Evolutionary conservation across 1,140 invertebrate species (phyloP).

Genomic region (Drosophila arizonae): DNA sequence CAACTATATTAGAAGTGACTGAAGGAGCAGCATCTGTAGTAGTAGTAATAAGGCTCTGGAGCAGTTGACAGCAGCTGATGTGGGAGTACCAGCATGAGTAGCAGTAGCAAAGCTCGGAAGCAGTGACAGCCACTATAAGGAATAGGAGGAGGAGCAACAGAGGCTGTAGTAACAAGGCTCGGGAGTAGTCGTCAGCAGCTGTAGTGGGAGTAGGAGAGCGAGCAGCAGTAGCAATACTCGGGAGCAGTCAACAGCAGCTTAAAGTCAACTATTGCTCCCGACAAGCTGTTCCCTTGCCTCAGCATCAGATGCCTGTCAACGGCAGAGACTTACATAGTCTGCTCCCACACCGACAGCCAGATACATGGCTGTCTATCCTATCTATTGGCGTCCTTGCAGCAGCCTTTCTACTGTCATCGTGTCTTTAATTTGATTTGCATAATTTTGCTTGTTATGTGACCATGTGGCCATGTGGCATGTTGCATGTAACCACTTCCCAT

Average conservation of each 20-base stretch:
- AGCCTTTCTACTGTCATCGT: slow-evolving; percentile 73
- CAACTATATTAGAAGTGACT: too few relatives aligned
- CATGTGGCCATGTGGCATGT: slow-evolving; percentile 5
- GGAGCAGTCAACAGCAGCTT: slow-evolving; percentile 18
- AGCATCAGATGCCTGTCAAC: slow-evolving; percentile 25
- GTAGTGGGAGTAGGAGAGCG: neutral
- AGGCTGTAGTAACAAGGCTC: too few relatives aligned
- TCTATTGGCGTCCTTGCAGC: slow-evolving; percentile 54
- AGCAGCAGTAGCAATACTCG: neutral
- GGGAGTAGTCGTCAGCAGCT: neutral
- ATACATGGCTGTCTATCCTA: slow-evolving; percentile 11
- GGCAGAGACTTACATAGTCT: neutral
- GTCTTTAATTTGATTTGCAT: slow-evolving; percentile 81
- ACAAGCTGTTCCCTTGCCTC: slow-evolving; percentile 16
- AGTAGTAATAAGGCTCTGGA: too few relatives aligned
- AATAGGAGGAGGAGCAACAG: too few relatives aligned
- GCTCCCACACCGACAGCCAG: neutral
- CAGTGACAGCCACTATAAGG: too few relatives aligned
- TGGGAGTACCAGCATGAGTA: too few relatives aligned
- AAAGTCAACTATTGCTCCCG: slow-evolving; percentile 50
- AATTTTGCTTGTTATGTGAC: slow-evolving; percentile 68
- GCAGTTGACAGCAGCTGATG: too few relatives aligned
- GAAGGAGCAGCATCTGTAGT: neutral
- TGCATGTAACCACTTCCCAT: slow-evolving; percentile 30
- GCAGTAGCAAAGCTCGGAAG: too few relatives aligned